Evolutionary conservation across 2,113 vertebrate species (phyloP), one percentile per base, ranked within the genome.

Genomic region (Melospiza melodia): DNA sequence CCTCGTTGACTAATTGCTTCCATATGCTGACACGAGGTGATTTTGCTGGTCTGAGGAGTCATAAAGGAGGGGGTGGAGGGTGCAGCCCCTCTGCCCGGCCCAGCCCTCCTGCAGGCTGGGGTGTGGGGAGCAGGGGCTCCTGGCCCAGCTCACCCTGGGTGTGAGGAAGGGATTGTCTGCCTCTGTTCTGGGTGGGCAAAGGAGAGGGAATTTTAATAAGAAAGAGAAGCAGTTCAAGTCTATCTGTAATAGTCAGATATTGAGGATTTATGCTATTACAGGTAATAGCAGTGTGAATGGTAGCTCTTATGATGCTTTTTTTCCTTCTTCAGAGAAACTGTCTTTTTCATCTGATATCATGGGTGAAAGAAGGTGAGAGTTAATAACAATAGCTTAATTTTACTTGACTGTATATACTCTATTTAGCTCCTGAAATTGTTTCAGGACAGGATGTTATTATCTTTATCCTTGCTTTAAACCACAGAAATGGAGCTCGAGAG

Each of bases 91-190:
- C 3, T 20, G 2, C 6, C 57, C 35, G 41, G 37, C 13, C 23
- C 35, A 44, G 37, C 13, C 23, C 13, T 61, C 8, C 12, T 87
- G n/a, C 7, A 9, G 58, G 46, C 7, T 20, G n/a, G 11, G 12
- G 20, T 1, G 54, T 6, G 44, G 27, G 30, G n/a, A 31, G 12
- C 5, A 10, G 0, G 1, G 66, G 11, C 3, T 1, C 33, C 39
- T 21, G 10, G n/a, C 24, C 1, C 0, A 8, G 0, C 5, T 35
- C 24, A 5, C 18, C 46, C 41, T 43, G 41, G 6, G 41, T 1
- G 8, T 6, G 10, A 31, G 72, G 12, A 33, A 25, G 11, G 28
- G 10, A 19, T 14, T 1, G 4, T 5, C 15, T 43, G 3, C 4
- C 4, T 33, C 11, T 84, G 2, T 16, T 68, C 12, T 0, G 6